Conservation (phyloP, 2,888 invertebrate genomes). For the Melanostoma mellinum region DNA sequence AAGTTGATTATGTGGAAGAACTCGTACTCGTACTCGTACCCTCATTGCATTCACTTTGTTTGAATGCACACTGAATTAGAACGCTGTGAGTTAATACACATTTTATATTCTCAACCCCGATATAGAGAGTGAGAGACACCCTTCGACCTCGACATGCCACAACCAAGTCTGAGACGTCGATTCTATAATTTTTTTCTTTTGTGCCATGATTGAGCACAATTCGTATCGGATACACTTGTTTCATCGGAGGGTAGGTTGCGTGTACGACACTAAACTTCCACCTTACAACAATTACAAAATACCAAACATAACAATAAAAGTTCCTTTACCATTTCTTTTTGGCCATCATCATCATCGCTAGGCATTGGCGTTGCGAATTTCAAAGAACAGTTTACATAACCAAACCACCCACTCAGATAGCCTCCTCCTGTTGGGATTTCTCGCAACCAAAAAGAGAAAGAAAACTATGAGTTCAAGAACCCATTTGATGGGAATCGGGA, state of each 20-base stretch:
- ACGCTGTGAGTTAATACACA: conserved; percentile 31
- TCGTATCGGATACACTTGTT: conserved; percentile 48
- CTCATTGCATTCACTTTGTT: conserved; percentile 45
- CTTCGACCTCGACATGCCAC: conserved; percentile 44
- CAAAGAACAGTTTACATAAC: conserved; percentile 2
- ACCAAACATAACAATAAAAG: conserved; percentile 71
- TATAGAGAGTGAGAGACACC: background rate
- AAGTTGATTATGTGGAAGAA: conserved; percentile 71
- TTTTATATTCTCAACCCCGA: background rate
- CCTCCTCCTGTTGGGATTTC: background rate
- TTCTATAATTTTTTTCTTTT: conserved; percentile 27
- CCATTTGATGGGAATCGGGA: conserved; percentile 36
- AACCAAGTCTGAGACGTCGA: conserved; percentile 31
- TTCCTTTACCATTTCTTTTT: conserved; percentile 9
- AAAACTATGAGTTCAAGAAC: conserved; percentile 54
- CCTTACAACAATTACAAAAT: conserved; percentile 70
- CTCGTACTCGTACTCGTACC: conserved; percentile 39
- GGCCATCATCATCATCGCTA: background rate
- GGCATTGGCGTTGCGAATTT: conserved; percentile 47
- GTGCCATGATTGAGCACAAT: conserved; percentile 65
- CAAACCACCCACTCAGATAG: background rate
- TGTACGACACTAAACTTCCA: conserved; percentile 62
- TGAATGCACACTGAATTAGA: conserved; percentile 58
- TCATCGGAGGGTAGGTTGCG: conserved; percentile 39
- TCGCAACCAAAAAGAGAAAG: background rate